Percentiles rank a stretch among this genome's conserved stretches.
Conservation (phyloP, 2,888 invertebrate species). For the Drosophila limbata region DNA sequence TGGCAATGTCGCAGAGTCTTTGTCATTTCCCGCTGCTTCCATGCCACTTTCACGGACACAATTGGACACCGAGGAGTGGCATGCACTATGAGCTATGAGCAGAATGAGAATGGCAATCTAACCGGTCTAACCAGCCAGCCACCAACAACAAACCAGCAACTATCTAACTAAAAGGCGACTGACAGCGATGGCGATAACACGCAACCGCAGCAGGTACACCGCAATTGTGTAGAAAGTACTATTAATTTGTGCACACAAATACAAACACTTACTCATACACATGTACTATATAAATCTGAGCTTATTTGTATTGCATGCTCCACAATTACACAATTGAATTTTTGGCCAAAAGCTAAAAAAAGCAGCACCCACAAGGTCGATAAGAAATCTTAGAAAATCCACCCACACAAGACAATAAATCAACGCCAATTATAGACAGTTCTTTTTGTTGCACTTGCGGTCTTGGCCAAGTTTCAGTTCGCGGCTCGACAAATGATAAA, state of each 20-base stretch:
- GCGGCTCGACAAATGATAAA: slow-evolving; percentile 58
- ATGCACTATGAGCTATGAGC: slow-evolving; percentile 19
- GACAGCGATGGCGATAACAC: slow-evolving; percentile 48
- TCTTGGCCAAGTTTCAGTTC: slow-evolving; percentile 33
- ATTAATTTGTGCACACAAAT: slow-evolving; percentile 50
- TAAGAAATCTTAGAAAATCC: slow-evolving; percentile 49
- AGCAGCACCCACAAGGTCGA: slow-evolving; percentile 37
- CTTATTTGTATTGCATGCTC: slow-evolving; percentile 18
- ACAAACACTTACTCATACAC: slow-evolving; percentile 4
- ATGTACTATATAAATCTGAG: neutral
- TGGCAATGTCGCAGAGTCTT: slow-evolving; percentile 35
- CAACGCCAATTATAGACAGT: slow-evolving; percentile 73
- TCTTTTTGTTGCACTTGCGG: slow-evolving; percentile 10
- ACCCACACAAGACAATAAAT: slow-evolving; percentile 71
- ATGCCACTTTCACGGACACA: slow-evolving; percentile 64
- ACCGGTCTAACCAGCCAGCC: slow-evolving; percentile 34
- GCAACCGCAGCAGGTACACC: slow-evolving; percentile 57
- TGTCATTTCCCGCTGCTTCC: slow-evolving; percentile 69
- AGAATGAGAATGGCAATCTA: slow-evolving; percentile 20
- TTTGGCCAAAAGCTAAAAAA: slow-evolving; percentile 51
- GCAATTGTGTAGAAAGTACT: slow-evolving; percentile 46
- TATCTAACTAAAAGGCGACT: slow-evolving; percentile 62
- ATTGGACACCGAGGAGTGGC: slow-evolving; percentile 63
- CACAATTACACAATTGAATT: slow-evolving; percentile 71
- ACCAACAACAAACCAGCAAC: slow-evolving; percentile 35